Evolutionary conservation across 2,888 invertebrate species (phyloP).

Genomic region (Thymelicus sylvestris): DNA sequence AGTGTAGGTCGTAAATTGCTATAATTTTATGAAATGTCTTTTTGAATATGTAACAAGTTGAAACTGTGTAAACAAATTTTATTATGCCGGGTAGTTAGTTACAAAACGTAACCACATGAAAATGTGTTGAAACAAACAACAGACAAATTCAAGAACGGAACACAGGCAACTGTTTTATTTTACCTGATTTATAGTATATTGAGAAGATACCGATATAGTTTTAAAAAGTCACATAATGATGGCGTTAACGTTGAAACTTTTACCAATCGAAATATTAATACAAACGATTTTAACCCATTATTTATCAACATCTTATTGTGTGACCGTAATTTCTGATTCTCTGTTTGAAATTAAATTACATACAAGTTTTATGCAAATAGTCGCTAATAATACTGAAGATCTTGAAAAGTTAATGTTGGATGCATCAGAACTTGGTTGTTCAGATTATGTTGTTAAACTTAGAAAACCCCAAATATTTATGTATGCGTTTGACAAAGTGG

Average conservation of each 20-base stretch:
- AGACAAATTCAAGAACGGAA: too few relatives aligned
- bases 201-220: too few relatives aligned
- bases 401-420: constrained; percentile 56
- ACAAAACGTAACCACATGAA: too few relatives aligned
- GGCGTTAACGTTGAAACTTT: constrained; percentile 37
- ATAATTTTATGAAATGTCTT: constrained; percentile 55
- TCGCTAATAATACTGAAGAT: constrained; percentile 49
- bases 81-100: background rate
- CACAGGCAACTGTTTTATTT: too few relatives aligned
- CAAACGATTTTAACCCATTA: constrained; percentile 60
- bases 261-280: constrained; percentile 64
- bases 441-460: constrained; percentile 73
- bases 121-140: too few relatives aligned
- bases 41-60: constrained; percentile 54
- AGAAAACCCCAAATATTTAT: constrained; percentile 66
- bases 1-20: constrained; percentile 52
- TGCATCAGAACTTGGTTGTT: constrained; percentile 76
- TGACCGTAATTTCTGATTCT: constrained; percentile 64
- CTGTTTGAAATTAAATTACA: constrained; percentile 50
- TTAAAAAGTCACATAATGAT: constrained; percentile 38
- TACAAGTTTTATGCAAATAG: constrained; percentile 53
- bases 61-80: constrained; percentile 17
- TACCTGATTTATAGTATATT: too few relatives aligned
- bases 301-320: constrained; percentile 62
- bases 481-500: constrained; percentile 65